Evolutionary conservation across 2,113 vertebrate species (phyloP).

Genomic region (Callochromis pleurospilus): DNA sequence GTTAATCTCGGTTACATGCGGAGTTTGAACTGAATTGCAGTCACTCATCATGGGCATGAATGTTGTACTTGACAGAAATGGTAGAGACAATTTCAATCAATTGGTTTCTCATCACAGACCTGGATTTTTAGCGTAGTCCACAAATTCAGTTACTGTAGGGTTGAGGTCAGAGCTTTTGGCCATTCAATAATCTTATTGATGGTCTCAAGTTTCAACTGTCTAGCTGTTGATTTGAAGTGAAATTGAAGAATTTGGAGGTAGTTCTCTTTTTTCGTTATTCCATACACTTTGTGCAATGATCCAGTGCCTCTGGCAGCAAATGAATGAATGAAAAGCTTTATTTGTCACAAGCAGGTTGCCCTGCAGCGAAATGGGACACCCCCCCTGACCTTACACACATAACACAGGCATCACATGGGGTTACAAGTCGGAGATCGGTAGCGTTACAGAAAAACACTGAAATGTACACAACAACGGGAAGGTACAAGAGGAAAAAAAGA

Average conservation of each 20-base stretch:
- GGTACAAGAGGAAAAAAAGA: too few relatives aligned
- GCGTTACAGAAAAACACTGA: too few relatives aligned
- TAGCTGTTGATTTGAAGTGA: neutral
- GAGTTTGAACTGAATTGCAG: neutral
- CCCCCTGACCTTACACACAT: too few relatives aligned
- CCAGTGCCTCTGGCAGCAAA: neutral
- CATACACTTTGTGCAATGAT: neutral
- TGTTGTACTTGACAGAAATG: neutral
- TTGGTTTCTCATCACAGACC: neutral
- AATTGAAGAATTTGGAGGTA: neutral
- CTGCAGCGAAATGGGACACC: too few relatives aligned
- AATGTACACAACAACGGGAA: too few relatives aligned
- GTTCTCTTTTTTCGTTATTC: neutral
- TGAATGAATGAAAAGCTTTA: too few relatives aligned
- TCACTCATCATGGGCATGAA: neutral
- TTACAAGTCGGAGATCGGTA: too few relatives aligned
- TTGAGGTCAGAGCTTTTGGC: neutral
- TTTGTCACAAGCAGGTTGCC: too few relatives aligned
- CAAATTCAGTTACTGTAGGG: neutral
- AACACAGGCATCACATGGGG: too few relatives aligned
- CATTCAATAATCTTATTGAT: neutral
- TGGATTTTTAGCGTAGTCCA: neutral
- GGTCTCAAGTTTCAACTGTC: neutral
- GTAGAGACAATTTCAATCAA: neutral
- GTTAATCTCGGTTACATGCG: rapidly evolving